Evolutionary conservation across 2,797 vertebrate genomes (phyloP).

Genomic region (Gymnodraco acuticeps): DNA sequence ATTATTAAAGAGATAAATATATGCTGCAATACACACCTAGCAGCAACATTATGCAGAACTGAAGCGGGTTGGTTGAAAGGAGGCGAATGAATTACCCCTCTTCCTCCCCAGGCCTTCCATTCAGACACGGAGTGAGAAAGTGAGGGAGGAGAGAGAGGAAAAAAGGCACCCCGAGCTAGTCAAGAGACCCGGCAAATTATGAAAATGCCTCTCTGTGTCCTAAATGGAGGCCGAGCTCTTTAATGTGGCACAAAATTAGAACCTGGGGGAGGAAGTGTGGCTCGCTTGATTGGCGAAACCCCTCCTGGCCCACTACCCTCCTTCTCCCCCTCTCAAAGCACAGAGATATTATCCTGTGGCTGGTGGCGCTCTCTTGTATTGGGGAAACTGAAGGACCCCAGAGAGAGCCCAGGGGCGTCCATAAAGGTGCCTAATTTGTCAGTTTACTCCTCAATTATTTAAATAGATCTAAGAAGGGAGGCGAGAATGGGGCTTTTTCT

Average conservation of each 20-base stretch:
- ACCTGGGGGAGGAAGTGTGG: slow-evolving; percentile 87
- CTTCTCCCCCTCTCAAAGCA: slow-evolving; percentile 72
- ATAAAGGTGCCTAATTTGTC: slow-evolving; percentile 89
- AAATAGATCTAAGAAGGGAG: slow-evolving; percentile 85
- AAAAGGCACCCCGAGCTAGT: slow-evolving; percentile 84
- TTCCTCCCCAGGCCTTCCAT: slow-evolving; percentile 82
- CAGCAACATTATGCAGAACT: slow-evolving; percentile 81
- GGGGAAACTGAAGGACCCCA: slow-evolving; percentile 78
- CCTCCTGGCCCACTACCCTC: slow-evolving; percentile 80
- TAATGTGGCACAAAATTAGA: slow-evolving; percentile 92
- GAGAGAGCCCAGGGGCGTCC: slow-evolving; percentile 82
- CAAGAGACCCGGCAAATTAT: slow-evolving; percentile 88
- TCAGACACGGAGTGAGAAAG: slow-evolving; percentile 82
- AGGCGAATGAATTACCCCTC: slow-evolving; percentile 79
- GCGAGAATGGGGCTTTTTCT: slow-evolving; percentile 78
- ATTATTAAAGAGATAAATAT: slow-evolving; percentile 82
- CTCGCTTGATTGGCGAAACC: slow-evolving; percentile 87
- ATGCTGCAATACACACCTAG: slow-evolving; percentile 75
- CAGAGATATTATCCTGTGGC: slow-evolving; percentile 85
- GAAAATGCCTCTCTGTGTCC: slow-evolving; percentile 88
- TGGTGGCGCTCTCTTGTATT: slow-evolving; percentile 81
- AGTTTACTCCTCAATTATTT: slow-evolving; percentile 90
- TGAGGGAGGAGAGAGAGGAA: slow-evolving; percentile 68
- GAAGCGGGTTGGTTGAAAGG: slow-evolving; percentile 77
- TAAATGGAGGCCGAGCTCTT: slow-evolving; percentile 88